These are phyloP conservation scores for Brachyopa scutellaris DNA, from an alignment of 2,888 invertebrate species.

Conservation along the genomic window DNA sequence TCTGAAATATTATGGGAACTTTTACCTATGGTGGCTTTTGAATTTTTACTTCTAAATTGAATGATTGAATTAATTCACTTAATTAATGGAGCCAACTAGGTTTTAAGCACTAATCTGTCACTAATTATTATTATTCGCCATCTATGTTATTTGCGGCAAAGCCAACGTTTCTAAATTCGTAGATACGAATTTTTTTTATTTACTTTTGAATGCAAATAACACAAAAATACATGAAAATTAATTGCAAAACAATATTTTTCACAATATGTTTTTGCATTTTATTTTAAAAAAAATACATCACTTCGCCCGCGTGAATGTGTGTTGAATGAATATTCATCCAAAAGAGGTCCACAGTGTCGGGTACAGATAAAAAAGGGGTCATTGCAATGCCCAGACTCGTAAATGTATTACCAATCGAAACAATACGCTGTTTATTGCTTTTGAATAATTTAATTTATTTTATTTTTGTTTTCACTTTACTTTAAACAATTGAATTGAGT, in stretches of 20 bases:
- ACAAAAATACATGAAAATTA: not conserved
- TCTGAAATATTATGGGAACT: not conserved
- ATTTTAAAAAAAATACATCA: slow-evolving; percentile 7
- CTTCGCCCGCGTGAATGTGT: slow-evolving; percentile 21
- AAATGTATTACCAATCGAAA: slow-evolving; percentile 27
- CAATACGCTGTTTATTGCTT: slow-evolving; percentile 44
- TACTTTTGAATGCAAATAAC: not conserved
- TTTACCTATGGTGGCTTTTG: not conserved
- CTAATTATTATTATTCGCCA: no score
- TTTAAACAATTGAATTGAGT: slow-evolving; percentile 50
- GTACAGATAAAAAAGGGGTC: slow-evolving; percentile 26
- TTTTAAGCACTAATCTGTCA: no score
- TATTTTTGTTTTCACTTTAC: slow-evolving; percentile 1
- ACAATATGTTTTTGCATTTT: not conserved
- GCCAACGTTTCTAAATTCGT: not conserved
- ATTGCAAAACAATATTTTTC: slow-evolving; percentile 20
- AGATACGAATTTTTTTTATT: not conserved
- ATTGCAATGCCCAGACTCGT: slow-evolving; percentile 33
- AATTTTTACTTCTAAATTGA: slow-evolving; percentile 4
- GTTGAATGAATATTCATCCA: slow-evolving; percentile 43
- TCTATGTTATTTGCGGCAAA: not conserved
- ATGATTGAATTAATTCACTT: not conserved
- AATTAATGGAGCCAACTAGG: no score
- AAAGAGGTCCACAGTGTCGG: slow-evolving; percentile 1
- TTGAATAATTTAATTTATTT: slow-evolving; percentile 40